Evolutionary conservation across 2,888 invertebrate species (phyloP).

Genomic region (Mesorhabditis sp.): DNA sequence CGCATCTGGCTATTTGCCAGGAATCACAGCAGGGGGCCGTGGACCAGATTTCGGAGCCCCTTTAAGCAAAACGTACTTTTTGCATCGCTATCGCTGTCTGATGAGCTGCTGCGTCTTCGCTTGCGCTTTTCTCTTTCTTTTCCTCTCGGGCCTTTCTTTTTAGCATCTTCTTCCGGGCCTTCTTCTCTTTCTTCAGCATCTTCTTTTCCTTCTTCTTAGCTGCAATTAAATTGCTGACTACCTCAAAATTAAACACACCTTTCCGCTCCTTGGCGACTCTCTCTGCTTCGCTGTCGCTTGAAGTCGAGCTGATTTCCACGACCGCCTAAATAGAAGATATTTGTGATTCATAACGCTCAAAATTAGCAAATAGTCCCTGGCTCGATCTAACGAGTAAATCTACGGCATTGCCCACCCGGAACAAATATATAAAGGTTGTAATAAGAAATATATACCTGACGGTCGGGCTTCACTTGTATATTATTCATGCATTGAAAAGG

Average conservation of each 20-base stretch:
- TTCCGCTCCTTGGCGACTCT: neutral
- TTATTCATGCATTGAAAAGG: conserved; percentile 62
- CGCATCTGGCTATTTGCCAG: too few species aligned
- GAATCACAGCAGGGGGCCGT: too few species aligned
- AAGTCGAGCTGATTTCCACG: conserved; percentile 62
- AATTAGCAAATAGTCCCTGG: too few species aligned
- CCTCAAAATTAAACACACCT: neutral
- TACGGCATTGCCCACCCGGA: conserved; percentile 29
- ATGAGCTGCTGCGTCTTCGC: neutral
- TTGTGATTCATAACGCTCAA: too few species aligned
- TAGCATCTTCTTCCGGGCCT: neutral
- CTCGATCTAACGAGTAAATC: too few species aligned
- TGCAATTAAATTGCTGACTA: neutral
- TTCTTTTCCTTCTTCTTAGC: neutral
- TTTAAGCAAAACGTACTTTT: too few species aligned
- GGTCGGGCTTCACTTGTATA: conserved; percentile 59
- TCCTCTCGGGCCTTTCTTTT: neutral
- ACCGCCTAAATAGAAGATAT: conserved; percentile 27
- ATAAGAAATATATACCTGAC: conserved; percentile 32
- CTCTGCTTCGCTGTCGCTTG: conserved; percentile 60
- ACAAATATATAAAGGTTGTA: neutral
- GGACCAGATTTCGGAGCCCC: too few species aligned
- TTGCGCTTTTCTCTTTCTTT: neutral
- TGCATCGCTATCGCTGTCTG: too few species aligned
- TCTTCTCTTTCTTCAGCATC: conserved; percentile 4